phyloP scores from a whole-genome alignment of 2,113 vertebrate genomes.

The Oryctolagus cuniculus region mOryCun1.1 NC_091451.1:35121001-35121500 shows the following conservation, averaged over 20 bases:
- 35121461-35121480: not conserved
- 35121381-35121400: not conserved
- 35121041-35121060: not conserved
- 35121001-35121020: not conserved
- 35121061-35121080: not conserved
- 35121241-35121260: not conserved
- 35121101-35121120: not conserved
- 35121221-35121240: not conserved
- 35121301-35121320: not conserved
- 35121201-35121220: not conserved
- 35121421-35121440: conserved; percentile 23
- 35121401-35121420: conserved; percentile 36
- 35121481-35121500: not conserved
- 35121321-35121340: not conserved
- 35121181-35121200: not conserved
- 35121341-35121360: not conserved
- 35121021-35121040: not conserved
- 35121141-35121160: not conserved
- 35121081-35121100: not conserved
- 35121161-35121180: not conserved
- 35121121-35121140: no score
- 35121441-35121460: not conserved
- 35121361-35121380: not conserved
- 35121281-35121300: not conserved
- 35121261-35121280: not conserved